phyloP scores from a whole-genome alignment of 2,888 invertebrate genomes.

The Ptycholaimellus sp. region DNA sequence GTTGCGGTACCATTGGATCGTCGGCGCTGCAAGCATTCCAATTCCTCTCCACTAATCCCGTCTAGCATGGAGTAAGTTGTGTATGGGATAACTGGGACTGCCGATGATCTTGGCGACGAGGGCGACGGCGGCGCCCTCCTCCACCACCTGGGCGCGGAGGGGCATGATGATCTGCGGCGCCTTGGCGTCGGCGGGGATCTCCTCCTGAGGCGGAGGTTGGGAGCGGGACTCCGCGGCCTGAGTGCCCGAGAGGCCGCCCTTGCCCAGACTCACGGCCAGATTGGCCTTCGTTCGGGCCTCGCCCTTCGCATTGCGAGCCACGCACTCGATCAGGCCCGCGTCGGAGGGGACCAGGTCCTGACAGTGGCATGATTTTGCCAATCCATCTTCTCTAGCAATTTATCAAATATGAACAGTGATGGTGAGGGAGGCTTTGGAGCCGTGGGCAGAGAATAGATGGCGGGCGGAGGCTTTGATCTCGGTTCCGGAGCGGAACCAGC shows the following conservation, averaged over 20 bases:
- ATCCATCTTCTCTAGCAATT: too few species aligned
- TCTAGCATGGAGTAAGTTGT: too few species aligned
- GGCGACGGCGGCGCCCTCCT: background rate
- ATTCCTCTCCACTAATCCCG: too few species aligned
- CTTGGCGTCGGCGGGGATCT: too few species aligned
- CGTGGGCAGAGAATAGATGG: slow-evolving; percentile 55
- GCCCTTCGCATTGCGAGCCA: slow-evolving; percentile 59
- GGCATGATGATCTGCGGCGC: background rate
- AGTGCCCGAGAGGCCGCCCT: too few species aligned
- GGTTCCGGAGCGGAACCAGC: slow-evolving; percentile 43
- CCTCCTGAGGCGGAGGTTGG: too few species aligned
- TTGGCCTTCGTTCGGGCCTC: slow-evolving; percentile 83
- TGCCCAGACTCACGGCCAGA: slow-evolving; percentile 36
- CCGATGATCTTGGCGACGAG: background rate
- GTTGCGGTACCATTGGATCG: slow-evolving; percentile 92
- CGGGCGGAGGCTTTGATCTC: slow-evolving; percentile 37
- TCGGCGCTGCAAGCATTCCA: slow-evolving; percentile 34
- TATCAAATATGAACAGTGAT: too few species aligned
- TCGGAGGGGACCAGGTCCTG: slow-evolving; percentile 63
- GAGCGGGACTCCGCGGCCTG: too few species aligned
- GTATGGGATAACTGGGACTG: too few species aligned
- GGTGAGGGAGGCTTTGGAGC: too few species aligned
- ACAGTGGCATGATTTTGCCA: slow-evolving; percentile 29
- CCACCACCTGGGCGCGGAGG: background rate
- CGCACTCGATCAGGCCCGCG: slow-evolving; percentile 60